A percentile compares a stretch with the other conserved stretches of the same genome.
Evolutionary conservation across 2,888 invertebrate species (phyloP).

Genomic region (Metopia argyrocephala): DNA sequence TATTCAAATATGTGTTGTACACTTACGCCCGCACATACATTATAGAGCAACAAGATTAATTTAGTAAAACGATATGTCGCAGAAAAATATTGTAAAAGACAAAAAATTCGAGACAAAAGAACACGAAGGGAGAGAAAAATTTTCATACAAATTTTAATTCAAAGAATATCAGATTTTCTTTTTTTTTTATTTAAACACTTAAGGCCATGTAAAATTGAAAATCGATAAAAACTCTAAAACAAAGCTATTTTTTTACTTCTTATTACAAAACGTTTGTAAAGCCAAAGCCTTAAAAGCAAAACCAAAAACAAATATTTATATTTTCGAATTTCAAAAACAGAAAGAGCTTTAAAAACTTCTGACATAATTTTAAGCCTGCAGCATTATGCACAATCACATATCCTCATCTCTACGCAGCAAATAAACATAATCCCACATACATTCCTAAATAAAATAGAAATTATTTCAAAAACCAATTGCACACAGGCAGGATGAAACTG

Average conservation of each 20-base stretch:
- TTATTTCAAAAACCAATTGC: background rate
- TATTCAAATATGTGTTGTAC: too few species aligned
- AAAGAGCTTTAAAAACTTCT: background rate
- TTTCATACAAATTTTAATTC: background rate
- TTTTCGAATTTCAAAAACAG: too few species aligned
- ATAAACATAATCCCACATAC: too few species aligned
- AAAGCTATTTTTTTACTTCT: background rate
- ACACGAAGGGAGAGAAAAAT: background rate
- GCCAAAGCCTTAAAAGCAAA: too few species aligned
- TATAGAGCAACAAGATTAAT: background rate
- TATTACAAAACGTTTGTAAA: too few species aligned
- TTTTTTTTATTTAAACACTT: background rate
- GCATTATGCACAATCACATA: background rate
- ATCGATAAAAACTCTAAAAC: background rate
- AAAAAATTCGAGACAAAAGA: background rate
- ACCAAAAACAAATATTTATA: too few species aligned
- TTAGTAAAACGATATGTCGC: background rate
- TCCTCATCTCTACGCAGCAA: too few species aligned
- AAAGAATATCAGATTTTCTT: background rate
- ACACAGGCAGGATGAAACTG: background rate
- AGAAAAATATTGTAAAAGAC: background rate
- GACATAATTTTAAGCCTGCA: background rate
- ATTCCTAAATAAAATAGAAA: too few species aligned
- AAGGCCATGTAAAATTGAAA: background rate
- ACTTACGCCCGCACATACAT: background rate